Base-by-base conservation (phyloP, 2,888 invertebrate genomes). In the Merodon equestris region DNA sequence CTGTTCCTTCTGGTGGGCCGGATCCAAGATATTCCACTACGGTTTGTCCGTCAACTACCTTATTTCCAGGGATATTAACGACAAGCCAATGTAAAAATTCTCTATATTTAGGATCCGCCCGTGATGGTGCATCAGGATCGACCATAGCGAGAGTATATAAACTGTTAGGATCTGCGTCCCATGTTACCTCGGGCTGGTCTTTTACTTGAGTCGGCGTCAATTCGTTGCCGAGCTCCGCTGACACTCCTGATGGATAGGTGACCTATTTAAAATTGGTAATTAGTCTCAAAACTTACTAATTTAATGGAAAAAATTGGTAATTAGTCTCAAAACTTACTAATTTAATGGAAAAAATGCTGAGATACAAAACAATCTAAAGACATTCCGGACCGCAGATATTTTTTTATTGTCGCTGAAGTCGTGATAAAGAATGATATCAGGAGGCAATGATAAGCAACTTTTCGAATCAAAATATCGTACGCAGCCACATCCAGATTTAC, bases 1-100 rank as follows among this genome's bases (percentile, higher is more conserved):
- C 93, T 1, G 93, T 92, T 9, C 86, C 93, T 81, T 92, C 88
- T 51, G 97, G 96, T 0, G 97, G 97, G 13, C 96, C 97, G 1
- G 96, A 93, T 36, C 97, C 97, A 56, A 95, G 87, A 88, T 96
- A 98, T 17, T 92, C 93, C 0, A 95, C 92, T 0, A 97, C 90
- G 0, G 91, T 91, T 76, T 96, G 95, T 15, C 97, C 97, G 12
- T 91, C 90, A 0, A 87, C 85, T 2, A 97, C 86, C 74, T 94
- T 90, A 77, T 85, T 87, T 10, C 95, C 96, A 38, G 94, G 95
- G 82, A 98, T 94, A 86, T 97, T 97, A 17, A 93, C 94, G 0
- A 97, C 94, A 10, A 97, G 89, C 97, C 97, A 97, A 87, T 97
- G 97, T 85, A 95, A 95, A 94, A 95, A 96, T 88, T 97, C 97